A percentile compares a stretch with the other conserved stretches of the same genome.
These are phyloP conservation scores for Idaea biselata DNA, from an alignment of 2,888 invertebrate species.

Conservation along the genomic window DNA sequence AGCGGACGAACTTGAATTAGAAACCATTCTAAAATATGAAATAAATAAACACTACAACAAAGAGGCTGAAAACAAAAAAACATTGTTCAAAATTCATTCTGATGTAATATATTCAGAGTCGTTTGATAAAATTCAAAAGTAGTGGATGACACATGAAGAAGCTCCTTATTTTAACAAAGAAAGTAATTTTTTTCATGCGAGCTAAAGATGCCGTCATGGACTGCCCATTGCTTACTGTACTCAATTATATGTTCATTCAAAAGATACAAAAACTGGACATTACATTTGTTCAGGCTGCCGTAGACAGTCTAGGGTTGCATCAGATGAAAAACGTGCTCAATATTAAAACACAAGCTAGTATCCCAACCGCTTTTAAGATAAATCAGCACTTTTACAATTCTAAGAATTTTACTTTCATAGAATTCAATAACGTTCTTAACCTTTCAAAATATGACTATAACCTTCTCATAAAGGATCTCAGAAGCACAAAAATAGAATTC, in stretches of 20 bases:
- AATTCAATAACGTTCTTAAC: too few relatives aligned
- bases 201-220: conserved; percentile 42
- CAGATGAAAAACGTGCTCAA: too few relatives aligned
- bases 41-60: conserved; percentile 35
- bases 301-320: too few relatives aligned
- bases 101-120: conserved; percentile 44
- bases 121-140: conserved; percentile 48
- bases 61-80: conserved; percentile 31
- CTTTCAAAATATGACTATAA: too few relatives aligned
- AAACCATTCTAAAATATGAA: conserved; percentile 36
- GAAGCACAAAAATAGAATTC: too few relatives aligned
- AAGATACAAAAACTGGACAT: conserved; percentile 27
- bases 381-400: too few relatives aligned
- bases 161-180: conserved; percentile 36
- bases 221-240: conserved; percentile 38
- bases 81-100: conserved; percentile 38
- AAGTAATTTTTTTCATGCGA: conserved; percentile 35
- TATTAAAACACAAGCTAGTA: too few relatives aligned
- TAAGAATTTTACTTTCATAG: too few relatives aligned
- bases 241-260: conserved; percentile 39
- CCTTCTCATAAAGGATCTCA: too few relatives aligned
- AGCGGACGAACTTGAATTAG: conserved; percentile 40
- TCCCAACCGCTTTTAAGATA: too few relatives aligned
- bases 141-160: conserved; percentile 41
- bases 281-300: too few relatives aligned